Evolutionary conservation across 2,888 invertebrate genomes (phyloP), one percentile per base, ranked within the genome.

Genomic region (Cyclophora punctaria): DNA sequence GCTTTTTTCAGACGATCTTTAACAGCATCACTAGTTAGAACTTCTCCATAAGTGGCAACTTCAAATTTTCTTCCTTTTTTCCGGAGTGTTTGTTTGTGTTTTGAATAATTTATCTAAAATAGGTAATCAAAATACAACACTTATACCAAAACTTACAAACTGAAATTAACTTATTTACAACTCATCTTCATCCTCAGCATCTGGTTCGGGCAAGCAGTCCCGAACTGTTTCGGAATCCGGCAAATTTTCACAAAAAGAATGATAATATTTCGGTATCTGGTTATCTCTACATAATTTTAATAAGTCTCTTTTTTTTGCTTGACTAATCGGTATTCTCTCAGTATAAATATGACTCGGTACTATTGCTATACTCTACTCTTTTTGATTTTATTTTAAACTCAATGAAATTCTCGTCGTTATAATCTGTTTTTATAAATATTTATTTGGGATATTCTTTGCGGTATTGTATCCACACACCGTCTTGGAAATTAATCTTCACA

Each of bases 381-480:
- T 47, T 47, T 34, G 47, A n/a, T 47, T 47, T 42, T 34, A 47
- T 34, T 3, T 42, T 43, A 1, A 47, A 34, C 20, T 20, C 41
- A 40, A 4, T 46, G 20, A 46, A 46, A n/a, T 7, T 37, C 35
- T 46, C 46, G 7, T 46, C 46, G 20, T 41, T 46, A 40, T 46
- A 41, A 46, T 46, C 41, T 37, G 40, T 41, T 46, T 46, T 40
- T 53, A 20, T 20, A 20, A 20, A 20, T 20, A 20, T 20, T 20
- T 1, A 20, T 20, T 20, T 53, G 51, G 47, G 48, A 37, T 6
- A 46, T 33, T 50, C 40, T 51, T 50, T 53, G 34, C 53, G 53
- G 7, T 53, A 48, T 41, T 48, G 53, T 43, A 53, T 53, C 53
- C 50, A 53, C 33, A 53, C 53, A 44, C 48, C 50, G 35, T 53